Evolutionary conservation across 2,797 vertebrate genomes (phyloP).

Genomic region (Onychomys leucogaster): DNA sequence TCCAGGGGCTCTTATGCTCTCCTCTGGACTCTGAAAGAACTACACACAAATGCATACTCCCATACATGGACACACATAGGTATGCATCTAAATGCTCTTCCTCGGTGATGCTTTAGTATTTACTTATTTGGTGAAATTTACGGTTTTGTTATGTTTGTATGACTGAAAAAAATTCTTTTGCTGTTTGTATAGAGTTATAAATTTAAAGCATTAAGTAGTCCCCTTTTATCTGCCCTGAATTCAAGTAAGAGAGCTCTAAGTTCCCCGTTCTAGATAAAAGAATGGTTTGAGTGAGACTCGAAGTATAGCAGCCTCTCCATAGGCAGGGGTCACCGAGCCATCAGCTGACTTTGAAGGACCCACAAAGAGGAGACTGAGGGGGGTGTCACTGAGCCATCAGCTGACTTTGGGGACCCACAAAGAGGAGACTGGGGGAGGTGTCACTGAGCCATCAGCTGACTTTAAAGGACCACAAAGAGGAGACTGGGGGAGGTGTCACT

Average conservation of each 20-base stretch:
- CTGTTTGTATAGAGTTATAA: constrained; percentile 25
- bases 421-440: too few species aligned
- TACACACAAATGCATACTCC: neutral
- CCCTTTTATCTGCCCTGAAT: neutral
- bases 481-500: too few species aligned
- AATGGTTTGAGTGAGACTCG: neutral
- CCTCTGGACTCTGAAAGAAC: neutral
- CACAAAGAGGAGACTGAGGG: neutral
- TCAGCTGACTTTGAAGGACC: neutral
- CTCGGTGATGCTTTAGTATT: neutral
- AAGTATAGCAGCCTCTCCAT: neutral
- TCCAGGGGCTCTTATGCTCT: neutral
- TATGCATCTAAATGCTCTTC: neutral
- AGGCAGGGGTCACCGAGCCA: neutral
- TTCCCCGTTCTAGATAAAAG: neutral
- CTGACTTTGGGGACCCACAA: too few species aligned
- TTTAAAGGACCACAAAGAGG: too few species aligned
- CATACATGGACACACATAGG: too few species aligned
- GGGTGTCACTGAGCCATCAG: neutral
- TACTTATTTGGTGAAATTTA: neutral
- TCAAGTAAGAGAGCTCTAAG: neutral
- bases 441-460: too few species aligned
- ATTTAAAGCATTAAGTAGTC: neutral
- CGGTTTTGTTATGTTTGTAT: neutral
- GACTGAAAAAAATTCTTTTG: neutral